Evolutionary conservation across 2,888 invertebrate species (phyloP).

Genomic region (Diploptera punctata): DNA sequence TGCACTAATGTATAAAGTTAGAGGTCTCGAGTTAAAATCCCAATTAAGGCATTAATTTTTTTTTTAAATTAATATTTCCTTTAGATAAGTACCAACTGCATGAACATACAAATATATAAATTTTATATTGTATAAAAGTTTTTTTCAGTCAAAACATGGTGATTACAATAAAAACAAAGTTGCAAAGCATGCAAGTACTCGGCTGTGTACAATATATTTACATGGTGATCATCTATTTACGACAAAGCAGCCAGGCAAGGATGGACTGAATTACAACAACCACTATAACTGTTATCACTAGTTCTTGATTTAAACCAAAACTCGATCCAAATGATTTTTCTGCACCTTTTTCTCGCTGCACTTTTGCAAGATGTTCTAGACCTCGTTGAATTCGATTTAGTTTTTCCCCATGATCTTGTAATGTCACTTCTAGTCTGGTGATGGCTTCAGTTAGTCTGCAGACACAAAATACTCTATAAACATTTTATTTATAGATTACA

Average conservation of each 20-base stretch:
- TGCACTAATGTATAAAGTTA: too few relatives aligned
- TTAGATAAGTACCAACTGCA: constrained; percentile 1
- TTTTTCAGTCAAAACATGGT: not conserved
- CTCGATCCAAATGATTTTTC: not conserved
- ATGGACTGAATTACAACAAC: not conserved
- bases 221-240: not conserved
- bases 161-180: not conserved
- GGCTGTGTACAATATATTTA: not conserved
- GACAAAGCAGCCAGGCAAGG: constrained; percentile 7
- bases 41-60: too few relatives aligned
- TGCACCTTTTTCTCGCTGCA: constrained; percentile 36
- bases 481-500: too few relatives aligned
- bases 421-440: constrained; percentile 29
- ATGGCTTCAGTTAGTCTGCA: constrained; percentile 36
- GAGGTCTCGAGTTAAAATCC: too few relatives aligned
- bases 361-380: constrained; percentile 37
- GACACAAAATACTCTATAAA: too few relatives aligned
- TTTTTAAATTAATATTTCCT: too few relatives aligned
- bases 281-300: not conserved
- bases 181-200: constrained; percentile 7
- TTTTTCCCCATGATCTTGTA: constrained; percentile 38
- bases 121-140: constrained; percentile 16
- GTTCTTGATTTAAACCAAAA: constrained; percentile 14
- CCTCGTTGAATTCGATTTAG: constrained; percentile 38
- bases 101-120: not conserved